These are phyloP conservation scores for Ctenochaetus hawaiiensis DNA, from an alignment of 2,797 vertebrate genomes.

Conservation along the genomic window DNA sequence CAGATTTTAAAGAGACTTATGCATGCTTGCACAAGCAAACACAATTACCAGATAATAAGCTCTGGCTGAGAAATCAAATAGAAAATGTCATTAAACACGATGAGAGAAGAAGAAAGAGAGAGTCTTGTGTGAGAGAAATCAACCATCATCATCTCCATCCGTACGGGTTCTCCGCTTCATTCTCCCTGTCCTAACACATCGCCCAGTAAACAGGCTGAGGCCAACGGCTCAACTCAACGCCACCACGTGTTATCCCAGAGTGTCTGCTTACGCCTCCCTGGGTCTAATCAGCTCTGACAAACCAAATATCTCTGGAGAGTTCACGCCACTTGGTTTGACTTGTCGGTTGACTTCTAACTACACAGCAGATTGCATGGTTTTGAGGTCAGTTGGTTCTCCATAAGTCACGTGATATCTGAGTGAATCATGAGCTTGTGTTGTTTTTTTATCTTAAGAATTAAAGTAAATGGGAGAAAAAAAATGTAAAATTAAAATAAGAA, in stretches of 20 bases:
- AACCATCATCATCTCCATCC: slow-evolving; percentile 70
- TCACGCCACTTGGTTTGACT: slow-evolving; percentile 74
- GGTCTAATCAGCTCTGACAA: slow-evolving; percentile 81
- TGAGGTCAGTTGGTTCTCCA: slow-evolving; percentile 60
- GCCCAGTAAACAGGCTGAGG: slow-evolving; percentile 65
- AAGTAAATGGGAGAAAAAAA: not conserved
- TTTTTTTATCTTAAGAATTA: slow-evolving; percentile 16
- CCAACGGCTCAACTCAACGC: slow-evolving; percentile 63
- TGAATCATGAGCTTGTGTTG: slow-evolving; percentile 15
- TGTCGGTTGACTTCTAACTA: slow-evolving; percentile 71
- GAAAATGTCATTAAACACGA: slow-evolving; percentile 44
- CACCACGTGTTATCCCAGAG: slow-evolving; percentile 73
- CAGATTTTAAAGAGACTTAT: slow-evolving; percentile 33
- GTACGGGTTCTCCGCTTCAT: slow-evolving; percentile 61
- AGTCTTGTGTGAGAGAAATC: slow-evolving; percentile 63
- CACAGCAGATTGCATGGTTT: slow-evolving; percentile 65
- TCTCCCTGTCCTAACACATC: slow-evolving; percentile 71
- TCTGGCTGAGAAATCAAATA: slow-evolving; percentile 60
- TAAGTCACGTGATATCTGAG: slow-evolving; percentile 30
- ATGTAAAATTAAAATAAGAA: too few species aligned
- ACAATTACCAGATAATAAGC: slow-evolving; percentile 60
- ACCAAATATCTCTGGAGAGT: slow-evolving; percentile 77
- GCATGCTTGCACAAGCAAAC: slow-evolving; percentile 63
- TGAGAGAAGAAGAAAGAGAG: slow-evolving; percentile 42
- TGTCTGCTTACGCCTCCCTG: slow-evolving; percentile 73